Evolutionary conservation across 2,797 vertebrate genomes (phyloP), one percentile per base, ranked within the genome.

Genomic region (Paramormyrops hopkinsi): DNA sequence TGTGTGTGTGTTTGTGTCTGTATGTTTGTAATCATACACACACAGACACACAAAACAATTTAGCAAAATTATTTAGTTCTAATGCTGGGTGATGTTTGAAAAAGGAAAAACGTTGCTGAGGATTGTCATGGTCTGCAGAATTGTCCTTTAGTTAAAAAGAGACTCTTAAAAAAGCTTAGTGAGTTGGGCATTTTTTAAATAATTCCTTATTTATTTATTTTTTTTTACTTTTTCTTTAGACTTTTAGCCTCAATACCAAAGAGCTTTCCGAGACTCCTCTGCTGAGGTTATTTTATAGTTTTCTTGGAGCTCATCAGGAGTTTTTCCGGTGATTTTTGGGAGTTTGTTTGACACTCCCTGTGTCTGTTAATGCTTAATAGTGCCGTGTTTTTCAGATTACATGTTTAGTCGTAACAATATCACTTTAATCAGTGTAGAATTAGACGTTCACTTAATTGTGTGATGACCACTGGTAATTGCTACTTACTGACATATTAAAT

Each of bases 31-130:
- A 79, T 79, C 41, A 73, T n/a, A 62, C 53, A 62, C 59, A 88
- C 4, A 88, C 59, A 88, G n/a, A 22, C 44, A 73, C 86, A 48
- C 59, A 88, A 46, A 85, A 41, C 48, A 11, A 54, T 89, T 73
- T 87, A 25, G 25, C 14, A n/a, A 41, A 87, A 6, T 4, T 53
- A 41, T 51, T 56, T 87, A 53, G 53, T 87, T 29, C 19, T 54
- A 56, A 56, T 29, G 53, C 85, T 87, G 62, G 53, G 19, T 59
- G 33, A 62, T 85, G 50, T 56, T 86, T 51, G 7, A 56, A 86
- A 86, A 86, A 17, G 9, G 25, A 54, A 56, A 86, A 54, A 56
- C 7, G 51, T 86, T 86, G 29, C 85, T 53, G 29, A 65, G 41
- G n/a, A 69, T 17, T 56, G 86, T 9, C 17, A 46, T 33, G 56